Conservation (phyloP, 2,797 vertebrate species). For the Pseudochirops cupreus region DNA sequence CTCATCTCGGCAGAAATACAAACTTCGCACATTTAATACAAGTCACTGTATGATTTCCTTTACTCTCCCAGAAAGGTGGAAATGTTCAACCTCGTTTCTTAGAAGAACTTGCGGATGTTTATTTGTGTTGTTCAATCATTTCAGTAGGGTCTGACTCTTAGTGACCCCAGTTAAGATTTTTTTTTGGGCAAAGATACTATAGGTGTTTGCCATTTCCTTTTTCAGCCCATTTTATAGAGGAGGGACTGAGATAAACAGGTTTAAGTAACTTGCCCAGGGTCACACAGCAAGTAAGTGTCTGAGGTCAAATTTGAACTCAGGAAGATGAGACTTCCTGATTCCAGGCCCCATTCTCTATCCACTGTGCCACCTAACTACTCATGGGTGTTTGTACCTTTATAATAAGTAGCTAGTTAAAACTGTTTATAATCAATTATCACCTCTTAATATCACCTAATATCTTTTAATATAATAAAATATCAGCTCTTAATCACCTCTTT, state of each 20-base stretch:
- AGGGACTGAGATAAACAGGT: neutral
- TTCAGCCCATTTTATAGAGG: neutral
- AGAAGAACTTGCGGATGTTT: neutral
- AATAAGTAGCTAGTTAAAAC: neutral
- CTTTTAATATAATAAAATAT: neutral
- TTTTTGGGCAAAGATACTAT: neutral
- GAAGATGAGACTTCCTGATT: neutral
- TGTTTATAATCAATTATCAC: neutral
- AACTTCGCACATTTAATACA: neutral
- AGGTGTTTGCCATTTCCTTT: neutral
- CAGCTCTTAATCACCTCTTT: neutral
- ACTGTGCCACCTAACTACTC: no score
- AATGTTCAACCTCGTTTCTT: neutral
- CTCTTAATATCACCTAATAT: neutral
- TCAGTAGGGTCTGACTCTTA: no score
- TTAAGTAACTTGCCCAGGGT: neutral
- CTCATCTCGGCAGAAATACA: neutral
- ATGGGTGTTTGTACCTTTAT: neutral
- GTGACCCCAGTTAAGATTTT: no score
- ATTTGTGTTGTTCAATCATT: neutral
- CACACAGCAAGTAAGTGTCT: neutral
- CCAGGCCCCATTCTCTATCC: neutral
- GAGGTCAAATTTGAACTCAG: neutral
- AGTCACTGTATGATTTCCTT: neutral
- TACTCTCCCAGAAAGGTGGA: neutral